Base-by-base conservation (phyloP, 2,888 invertebrate species). In the Notodonta ziczac region DNA sequence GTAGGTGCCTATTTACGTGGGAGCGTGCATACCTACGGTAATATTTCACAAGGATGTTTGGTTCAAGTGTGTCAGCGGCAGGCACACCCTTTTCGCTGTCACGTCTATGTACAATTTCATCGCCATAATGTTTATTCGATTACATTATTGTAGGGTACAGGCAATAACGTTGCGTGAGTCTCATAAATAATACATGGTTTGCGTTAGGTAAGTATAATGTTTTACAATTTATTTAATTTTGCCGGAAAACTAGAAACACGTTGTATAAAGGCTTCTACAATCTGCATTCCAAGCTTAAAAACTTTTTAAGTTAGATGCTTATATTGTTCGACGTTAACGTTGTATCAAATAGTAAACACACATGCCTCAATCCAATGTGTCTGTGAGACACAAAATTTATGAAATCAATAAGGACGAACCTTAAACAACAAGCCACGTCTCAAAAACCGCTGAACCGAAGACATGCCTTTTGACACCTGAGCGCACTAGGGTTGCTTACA, bases 381-480 rank as follows among this genome's bases (percentile, higher is more conserved):
- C n/a, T 24, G 24, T 24, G 24, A 24, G 24, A 24, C 9, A 42
- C 12, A 42, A 42, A 42, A 42, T 42, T 10, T 9, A 42, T 42
- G 12, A 42, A 42, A 10, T 10, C 42, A 42, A 42, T 8, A 42
- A 42, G 12, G 4, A 42, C 10, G 10, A 4, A 3, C 42, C 42
- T 42, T 42, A 2, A 42, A 46, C 13, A 46, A 46, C 46, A 5
- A n/a, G 46, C 46, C 46, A 32, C 32, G 44, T 39, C 59, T 69
- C 60, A 7, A 72, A 73, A 60, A 46, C 62, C 51, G 55, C 54
- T 67, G 57, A 56, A 74, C 67, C 60, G 67, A 52, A 59, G 68
- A 63, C 58, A 65, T 58, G 60, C 57, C 64, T 59, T 65, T 67
- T 63, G 67, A 66, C 74, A 73, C 73, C 74, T 74, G 73, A 69